These are phyloP conservation scores for Morelia viridis DNA, from an alignment of 2,797 vertebrate genomes.

Conservation along the genomic window DNA sequence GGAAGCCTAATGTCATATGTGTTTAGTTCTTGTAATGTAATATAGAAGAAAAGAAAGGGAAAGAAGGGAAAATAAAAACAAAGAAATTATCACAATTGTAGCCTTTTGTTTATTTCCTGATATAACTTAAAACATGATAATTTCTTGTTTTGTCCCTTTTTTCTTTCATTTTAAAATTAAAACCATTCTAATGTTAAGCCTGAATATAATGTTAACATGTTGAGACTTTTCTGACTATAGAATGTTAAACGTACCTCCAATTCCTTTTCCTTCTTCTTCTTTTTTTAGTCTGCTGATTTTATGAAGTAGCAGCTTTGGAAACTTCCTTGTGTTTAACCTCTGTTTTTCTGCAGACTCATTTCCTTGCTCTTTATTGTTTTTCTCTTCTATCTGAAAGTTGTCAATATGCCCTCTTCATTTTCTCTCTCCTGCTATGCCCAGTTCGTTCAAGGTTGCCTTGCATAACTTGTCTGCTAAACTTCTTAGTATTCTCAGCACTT, in stretches of 20 bases:
- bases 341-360: background rate
- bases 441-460: conserved; percentile 2
- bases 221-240: background rate
- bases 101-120: background rate
- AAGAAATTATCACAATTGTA: background rate
- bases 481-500: conserved; percentile 25
- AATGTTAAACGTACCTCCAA: background rate
- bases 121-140: background rate
- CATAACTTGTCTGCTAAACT: conserved; percentile 12
- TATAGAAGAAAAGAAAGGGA: background rate
- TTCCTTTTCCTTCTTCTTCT: background rate
- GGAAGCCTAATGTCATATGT: background rate
- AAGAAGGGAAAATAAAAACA: background rate
- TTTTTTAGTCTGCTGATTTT: background rate
- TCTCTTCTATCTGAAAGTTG: conserved; percentile 22
- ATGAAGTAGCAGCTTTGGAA: background rate
- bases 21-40: background rate
- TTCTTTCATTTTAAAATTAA: background rate
- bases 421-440: background rate
- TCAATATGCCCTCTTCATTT: conserved; percentile 15
- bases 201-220: background rate
- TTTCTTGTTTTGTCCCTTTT: background rate
- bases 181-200: background rate
- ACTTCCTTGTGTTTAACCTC: background rate
- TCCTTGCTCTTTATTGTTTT: conserved; percentile 1